A percentile compares a stretch with the other conserved stretches of the same genome.
phyloP scores from a whole-genome alignment of 2,113 vertebrate species.

The Labrus mixtus region DNA sequence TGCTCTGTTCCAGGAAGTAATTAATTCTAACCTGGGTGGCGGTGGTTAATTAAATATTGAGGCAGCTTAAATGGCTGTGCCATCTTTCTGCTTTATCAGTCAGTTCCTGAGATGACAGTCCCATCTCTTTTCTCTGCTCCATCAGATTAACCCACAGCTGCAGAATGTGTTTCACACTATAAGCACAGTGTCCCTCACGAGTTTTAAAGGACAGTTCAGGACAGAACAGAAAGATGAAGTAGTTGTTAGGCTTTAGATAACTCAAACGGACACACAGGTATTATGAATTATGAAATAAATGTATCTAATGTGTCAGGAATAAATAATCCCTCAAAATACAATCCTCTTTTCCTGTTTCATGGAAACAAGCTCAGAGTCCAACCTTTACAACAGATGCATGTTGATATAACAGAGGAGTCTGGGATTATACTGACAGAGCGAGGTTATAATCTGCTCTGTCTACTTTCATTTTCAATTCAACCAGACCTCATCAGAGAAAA shows the following conservation, averaged over 20 bases:
- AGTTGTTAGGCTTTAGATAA: not conserved
- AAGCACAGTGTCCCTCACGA: not conserved
- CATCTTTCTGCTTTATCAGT: constrained; percentile 57
- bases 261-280: not conserved
- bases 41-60: constrained; percentile 75
- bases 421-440: constrained; percentile 59
- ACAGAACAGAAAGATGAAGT: not conserved
- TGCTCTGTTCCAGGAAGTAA: constrained; percentile 51
- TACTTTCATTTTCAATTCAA: constrained; percentile 5
- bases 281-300: constrained; percentile 25
- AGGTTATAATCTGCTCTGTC: constrained; percentile 56
- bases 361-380: constrained; percentile 15
- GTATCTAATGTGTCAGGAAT: constrained; percentile 17
- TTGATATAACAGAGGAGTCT: constrained; percentile 30
- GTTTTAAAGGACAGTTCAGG: constrained; percentile 11
- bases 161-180: constrained; percentile 33
- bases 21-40: constrained; percentile 69
- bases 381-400: constrained; percentile 47
- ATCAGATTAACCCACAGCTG: constrained; percentile 13
- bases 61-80: constrained; percentile 58
- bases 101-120: constrained; percentile 49
- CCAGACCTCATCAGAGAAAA: not conserved
- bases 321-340: constrained; percentile 30
- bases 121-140: constrained; percentile 23
- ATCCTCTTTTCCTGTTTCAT: constrained; percentile 33